Conservation (phyloP, 2,113 vertebrate species). For the Gnathonemus echidnorhynchus region DNA sequence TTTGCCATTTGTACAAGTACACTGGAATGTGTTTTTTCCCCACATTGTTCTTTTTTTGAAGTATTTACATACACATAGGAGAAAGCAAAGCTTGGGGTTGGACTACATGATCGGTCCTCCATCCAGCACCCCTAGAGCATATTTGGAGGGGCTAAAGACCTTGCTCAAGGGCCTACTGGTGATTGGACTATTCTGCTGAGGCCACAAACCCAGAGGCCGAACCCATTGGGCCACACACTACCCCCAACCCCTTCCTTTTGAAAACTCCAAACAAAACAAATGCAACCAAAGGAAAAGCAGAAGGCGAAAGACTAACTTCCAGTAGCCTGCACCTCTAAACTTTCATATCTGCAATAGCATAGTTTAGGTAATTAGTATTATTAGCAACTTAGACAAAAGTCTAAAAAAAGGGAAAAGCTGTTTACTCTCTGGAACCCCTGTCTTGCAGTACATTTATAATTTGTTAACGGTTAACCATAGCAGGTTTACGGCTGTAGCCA, state of each 20-base stretch:
- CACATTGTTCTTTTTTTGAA: neutral
- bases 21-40: neutral
- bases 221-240: neutral
- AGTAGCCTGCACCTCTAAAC: neutral
- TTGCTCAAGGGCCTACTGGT: neutral
- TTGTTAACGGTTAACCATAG: neutral
- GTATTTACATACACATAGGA: neutral
- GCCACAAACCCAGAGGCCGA: neutral
- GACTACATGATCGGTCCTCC: neutral
- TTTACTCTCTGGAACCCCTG: neutral
- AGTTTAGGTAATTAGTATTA: neutral
- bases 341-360: neutral
- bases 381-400: neutral
- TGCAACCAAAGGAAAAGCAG: neutral
- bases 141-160: neutral
- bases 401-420: neutral
- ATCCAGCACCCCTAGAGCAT: neutral
- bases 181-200: neutral
- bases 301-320: neutral
- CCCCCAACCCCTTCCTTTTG: neutral
- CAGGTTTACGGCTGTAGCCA: neutral
- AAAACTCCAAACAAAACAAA: neutral
- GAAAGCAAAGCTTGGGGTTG: neutral
- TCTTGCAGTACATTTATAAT: neutral
- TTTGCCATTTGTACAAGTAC: neutral